Evolutionary conservation across 2,797 vertebrate species (phyloP).

Genomic region (Gastrophryne carolinensis): DNA sequence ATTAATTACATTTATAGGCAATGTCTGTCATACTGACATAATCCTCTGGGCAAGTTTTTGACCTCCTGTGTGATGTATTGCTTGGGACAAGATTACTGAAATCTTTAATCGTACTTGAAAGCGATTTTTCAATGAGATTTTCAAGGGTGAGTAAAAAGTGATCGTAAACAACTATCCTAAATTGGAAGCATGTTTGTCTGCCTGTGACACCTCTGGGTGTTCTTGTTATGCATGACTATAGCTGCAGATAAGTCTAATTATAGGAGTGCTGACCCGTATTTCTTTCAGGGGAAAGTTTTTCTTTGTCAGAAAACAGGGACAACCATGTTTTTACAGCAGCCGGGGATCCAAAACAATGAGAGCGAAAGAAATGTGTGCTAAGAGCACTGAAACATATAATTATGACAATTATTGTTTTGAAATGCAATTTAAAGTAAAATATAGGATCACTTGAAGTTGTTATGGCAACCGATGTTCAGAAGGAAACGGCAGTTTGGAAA

Average conservation of each 20-base stretch:
- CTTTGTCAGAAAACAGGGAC: constrained; percentile 50
- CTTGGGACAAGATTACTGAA: too few relatives aligned
- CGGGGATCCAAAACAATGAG: constrained; percentile 42
- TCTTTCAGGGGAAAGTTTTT: constrained; percentile 35
- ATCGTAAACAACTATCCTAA: too few relatives aligned
- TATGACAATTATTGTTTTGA: constrained; percentile 54
- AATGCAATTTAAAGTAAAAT: constrained; percentile 54
- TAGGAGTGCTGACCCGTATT: constrained; percentile 19
- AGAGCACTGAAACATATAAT: constrained; percentile 52
- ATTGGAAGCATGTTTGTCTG: background rate
- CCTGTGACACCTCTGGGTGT: background rate
- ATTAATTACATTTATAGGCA: too few relatives aligned
- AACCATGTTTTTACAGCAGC: constrained; percentile 52
- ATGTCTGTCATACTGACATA: too few relatives aligned
- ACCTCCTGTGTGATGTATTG: too few relatives aligned
- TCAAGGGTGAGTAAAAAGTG: too few relatives aligned
- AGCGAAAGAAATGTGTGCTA: constrained; percentile 49
- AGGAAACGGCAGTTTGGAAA: constrained; percentile 43
- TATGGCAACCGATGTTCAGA: constrained; percentile 46
- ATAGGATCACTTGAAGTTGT: constrained; percentile 53
- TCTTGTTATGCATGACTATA: background rate
- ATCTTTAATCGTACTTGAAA: too few relatives aligned
- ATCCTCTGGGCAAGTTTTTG: too few relatives aligned
- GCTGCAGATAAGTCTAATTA: constrained; percentile 1
- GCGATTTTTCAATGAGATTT: too few relatives aligned